Evolutionary conservation across 2,113 vertebrate genomes (phyloP).

Genomic region (Phasianus colchicus): DNA sequence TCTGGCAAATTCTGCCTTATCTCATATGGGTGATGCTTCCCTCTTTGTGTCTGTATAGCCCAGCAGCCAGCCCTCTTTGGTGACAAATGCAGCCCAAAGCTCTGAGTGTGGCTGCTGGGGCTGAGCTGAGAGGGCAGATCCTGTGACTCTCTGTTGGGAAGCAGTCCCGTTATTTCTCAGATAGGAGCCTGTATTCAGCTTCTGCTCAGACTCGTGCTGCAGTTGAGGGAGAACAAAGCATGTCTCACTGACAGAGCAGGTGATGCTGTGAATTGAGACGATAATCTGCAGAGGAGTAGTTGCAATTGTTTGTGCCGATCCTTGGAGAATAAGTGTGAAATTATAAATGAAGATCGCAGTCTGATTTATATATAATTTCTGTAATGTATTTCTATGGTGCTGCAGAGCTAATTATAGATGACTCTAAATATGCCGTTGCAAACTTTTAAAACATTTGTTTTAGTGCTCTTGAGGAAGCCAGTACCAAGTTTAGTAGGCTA

Average conservation of each 20-base stretch:
- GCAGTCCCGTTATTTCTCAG: not conserved
- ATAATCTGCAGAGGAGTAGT: not conserved
- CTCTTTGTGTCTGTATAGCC: fast-evolving
- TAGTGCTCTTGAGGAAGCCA: not conserved
- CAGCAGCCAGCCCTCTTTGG: not conserved
- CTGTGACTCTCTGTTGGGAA: not conserved
- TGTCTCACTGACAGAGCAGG: fast-evolving
- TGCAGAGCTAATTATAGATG: constrained; percentile 46
- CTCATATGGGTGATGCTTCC: not conserved
- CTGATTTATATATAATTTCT: constrained; percentile 10
- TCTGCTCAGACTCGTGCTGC: not conserved
- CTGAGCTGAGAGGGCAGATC: not conserved
- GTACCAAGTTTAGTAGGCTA: constrained; percentile 25
- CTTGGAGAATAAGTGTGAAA: not conserved
- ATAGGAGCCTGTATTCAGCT: not conserved
- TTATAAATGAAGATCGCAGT: not conserved
- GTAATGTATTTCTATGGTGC: not conserved
- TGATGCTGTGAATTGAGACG: not conserved
- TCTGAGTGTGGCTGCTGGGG: not conserved
- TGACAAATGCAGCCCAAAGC: not conserved
- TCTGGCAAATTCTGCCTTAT: fast-evolving
- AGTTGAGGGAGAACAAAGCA: not conserved
- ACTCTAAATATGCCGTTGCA: constrained; percentile 22
- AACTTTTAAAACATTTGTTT: constrained; percentile 23
- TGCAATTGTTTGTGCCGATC: not conserved